A percentile compares a stretch with the other conserved stretches of the same genome.
phyloP scores from a whole-genome alignment of 2,888 invertebrate species.

The Syrphus vitripennis region DNA sequence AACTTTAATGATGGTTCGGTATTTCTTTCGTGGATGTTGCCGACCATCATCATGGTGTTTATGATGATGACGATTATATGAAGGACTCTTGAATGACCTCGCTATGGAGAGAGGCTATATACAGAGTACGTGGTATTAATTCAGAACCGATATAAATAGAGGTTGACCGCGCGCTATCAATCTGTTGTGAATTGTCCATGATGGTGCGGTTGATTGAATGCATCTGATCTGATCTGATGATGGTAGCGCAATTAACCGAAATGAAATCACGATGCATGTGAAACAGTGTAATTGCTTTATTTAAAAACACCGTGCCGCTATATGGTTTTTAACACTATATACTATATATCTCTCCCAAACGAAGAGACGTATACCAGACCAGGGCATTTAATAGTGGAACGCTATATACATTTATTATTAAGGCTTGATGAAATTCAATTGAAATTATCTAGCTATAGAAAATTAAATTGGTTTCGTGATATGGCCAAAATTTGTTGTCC shows the following conservation, averaged over 20 bases:
- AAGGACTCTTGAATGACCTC: constrained; percentile 45
- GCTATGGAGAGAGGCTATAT: neutral
- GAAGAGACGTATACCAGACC: neutral
- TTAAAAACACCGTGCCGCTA: constrained; percentile 43
- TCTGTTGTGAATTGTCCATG: constrained; percentile 52
- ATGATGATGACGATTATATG: constrained; percentile 8
- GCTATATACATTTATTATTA: neutral
- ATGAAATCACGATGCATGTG: constrained; percentile 62
- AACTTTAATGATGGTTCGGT: constrained; percentile 54
- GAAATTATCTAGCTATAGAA: constrained; percentile 1
- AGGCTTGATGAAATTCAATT: constrained; percentile 19
- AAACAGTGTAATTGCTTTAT: constrained; percentile 65
- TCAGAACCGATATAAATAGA: constrained; percentile 54
- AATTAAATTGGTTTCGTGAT: constrained; percentile 35
- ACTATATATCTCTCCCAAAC: neutral
- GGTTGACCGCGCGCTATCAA: constrained; percentile 55
- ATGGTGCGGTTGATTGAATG: constrained; percentile 54
- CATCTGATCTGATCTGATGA: constrained; percentile 35
- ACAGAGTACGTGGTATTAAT: constrained; percentile 37
- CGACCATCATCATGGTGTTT: neutral
- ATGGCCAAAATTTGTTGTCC: constrained; percentile 24
- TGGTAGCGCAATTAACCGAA: constrained; percentile 67
- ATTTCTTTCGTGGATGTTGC: constrained; percentile 15
- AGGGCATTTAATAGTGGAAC: neutral
- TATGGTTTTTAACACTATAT: constrained; percentile 27